phyloP scores from a whole-genome alignment of 2,113 vertebrate genomes.

The Brienomyrus longianalis region DNA sequence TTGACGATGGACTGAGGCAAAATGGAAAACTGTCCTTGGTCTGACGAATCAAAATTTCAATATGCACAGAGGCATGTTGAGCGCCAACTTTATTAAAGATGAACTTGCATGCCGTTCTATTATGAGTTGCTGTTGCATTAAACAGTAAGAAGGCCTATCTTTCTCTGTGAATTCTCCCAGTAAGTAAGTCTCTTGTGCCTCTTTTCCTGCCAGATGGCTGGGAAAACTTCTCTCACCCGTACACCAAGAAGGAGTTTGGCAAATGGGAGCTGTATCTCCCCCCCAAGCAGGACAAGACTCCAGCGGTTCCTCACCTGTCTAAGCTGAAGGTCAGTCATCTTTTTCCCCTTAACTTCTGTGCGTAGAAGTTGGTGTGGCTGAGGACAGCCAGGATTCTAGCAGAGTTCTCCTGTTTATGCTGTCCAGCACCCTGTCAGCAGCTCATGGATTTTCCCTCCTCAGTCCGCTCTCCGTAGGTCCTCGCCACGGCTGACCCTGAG shows the following conservation, averaged over 20 bases:
- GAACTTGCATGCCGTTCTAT: background rate
- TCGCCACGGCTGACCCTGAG: background rate
- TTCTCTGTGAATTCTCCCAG: background rate
- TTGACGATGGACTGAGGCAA: background rate
- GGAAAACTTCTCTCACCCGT: slow-evolving; percentile 66
- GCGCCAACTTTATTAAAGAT: background rate
- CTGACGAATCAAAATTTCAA: background rate
- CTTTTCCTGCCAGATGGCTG: slow-evolving; percentile 51
- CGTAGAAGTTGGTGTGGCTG: background rate
- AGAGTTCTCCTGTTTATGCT: background rate
- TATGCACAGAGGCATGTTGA: background rate
- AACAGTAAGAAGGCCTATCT: background rate
- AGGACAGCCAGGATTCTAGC: background rate
- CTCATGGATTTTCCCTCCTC: background rate
- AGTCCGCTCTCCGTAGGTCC: background rate
- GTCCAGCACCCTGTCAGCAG: background rate
- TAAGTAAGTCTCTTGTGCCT: background rate
- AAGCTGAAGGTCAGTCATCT: slow-evolving; percentile 58
- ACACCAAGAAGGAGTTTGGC: slow-evolving; percentile 55
- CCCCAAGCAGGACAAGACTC: slow-evolving; percentile 56
- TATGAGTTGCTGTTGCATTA: background rate
- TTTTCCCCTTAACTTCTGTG: background rate
- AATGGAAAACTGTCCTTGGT: background rate
- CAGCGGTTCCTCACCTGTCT: slow-evolving; percentile 60
- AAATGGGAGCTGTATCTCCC: slow-evolving; percentile 65